These are phyloP conservation scores for Brachionus plicatilis DNA, from an alignment of 1,140 invertebrate species.

Conservation along the genomic window DNA sequence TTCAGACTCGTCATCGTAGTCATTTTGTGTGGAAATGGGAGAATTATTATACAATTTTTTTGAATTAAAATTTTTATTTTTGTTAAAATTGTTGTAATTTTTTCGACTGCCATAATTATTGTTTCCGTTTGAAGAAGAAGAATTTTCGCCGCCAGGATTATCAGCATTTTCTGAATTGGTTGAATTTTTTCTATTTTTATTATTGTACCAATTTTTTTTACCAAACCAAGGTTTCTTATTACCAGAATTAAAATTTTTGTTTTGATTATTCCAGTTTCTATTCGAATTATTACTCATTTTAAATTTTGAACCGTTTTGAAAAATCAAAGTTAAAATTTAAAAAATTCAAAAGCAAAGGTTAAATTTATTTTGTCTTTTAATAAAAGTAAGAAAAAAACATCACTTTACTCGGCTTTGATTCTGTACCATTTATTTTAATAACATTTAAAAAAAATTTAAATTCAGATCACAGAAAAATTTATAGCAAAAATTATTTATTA, in stretches of 20 bases:
- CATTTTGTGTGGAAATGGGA: background rate
- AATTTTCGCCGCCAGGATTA: background rate
- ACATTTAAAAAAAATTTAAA: too few species aligned
- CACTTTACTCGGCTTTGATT: too few species aligned
- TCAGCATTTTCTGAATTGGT: background rate
- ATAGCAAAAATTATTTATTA: too few species aligned
- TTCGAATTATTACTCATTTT: slow-evolving; percentile 15
- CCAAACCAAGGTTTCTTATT: slow-evolving; percentile 35
- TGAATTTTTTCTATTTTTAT: background rate
- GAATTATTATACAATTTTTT: slow-evolving; percentile 32
- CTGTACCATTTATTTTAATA: too few species aligned
- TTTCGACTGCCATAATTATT: background rate
- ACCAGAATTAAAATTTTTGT: background rate
- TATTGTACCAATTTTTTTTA: slow-evolving; percentile 6
- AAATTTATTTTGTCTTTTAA: background rate
- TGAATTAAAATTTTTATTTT: background rate
- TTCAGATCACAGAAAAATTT: too few species aligned
- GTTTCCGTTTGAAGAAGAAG: background rate
- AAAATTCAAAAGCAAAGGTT: background rate
- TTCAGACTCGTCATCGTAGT: slow-evolving; percentile 18
- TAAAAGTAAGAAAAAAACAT: background rate
- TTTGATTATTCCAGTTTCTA: slow-evolving; percentile 21
- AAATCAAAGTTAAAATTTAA: background rate
- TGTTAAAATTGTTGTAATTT: slow-evolving; percentile 5
- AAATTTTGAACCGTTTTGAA: background rate